phyloP scores from a whole-genome alignment of 2,888 invertebrate species.

The Spodoptera exigua region DNA sequence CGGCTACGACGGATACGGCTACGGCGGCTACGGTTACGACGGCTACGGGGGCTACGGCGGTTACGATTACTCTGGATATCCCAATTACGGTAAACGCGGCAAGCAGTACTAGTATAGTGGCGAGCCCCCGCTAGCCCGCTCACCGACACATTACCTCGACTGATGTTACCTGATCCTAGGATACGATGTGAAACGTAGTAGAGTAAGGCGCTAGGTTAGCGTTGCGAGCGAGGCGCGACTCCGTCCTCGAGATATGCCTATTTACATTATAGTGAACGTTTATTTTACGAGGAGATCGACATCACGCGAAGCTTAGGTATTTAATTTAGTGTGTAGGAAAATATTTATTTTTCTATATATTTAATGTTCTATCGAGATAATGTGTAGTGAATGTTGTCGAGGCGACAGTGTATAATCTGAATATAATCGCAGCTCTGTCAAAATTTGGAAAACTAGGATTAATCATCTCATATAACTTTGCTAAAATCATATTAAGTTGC shows the following conservation, averaged over 20 bases:
- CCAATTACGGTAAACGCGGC: constrained; percentile 93
- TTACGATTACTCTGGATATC: constrained; percentile 94
- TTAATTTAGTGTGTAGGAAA: constrained; percentile 88
- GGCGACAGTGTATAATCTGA: constrained; percentile 82
- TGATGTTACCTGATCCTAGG: constrained; percentile 88
- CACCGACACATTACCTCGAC: constrained; percentile 89
- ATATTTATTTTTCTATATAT: constrained; percentile 89
- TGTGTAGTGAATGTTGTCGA: constrained; percentile 88
- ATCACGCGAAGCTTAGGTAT: constrained; percentile 88
- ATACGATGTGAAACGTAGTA: constrained; percentile 81
- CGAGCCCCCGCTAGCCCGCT: constrained; percentile 80
- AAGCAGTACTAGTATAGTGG: constrained; percentile 85
- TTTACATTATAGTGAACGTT: constrained; percentile 81
- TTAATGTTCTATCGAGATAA: constrained; percentile 88
- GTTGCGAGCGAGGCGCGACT: constrained; percentile 82
- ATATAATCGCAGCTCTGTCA: constrained; percentile 62
- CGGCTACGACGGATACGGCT: constrained; percentile 93
- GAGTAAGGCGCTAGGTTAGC: constrained; percentile 82
- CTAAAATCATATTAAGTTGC: constrained; percentile 76
- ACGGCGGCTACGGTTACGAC: constrained; percentile 93
- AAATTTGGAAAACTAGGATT: constrained; percentile 73
- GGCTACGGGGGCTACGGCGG: constrained; percentile 94
- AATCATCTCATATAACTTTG: constrained; percentile 77
- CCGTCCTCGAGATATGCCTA: constrained; percentile 86
- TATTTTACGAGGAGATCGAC: constrained; percentile 83